Conservation (phyloP, 1,140 invertebrate species). For the Diabrotica virgifera region DNA sequence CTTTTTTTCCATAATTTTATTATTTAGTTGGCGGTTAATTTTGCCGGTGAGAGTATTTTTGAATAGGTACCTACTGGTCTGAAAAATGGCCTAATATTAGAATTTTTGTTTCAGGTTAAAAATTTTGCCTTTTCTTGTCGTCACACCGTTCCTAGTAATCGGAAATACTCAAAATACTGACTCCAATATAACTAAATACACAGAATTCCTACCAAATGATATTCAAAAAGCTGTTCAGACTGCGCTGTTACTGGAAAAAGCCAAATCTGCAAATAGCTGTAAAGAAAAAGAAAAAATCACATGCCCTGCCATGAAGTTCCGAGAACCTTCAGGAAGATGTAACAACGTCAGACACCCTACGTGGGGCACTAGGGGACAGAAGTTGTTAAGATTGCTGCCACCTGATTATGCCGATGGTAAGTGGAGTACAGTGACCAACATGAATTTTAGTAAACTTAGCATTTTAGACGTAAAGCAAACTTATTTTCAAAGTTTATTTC, state of each 20-base stretch:
- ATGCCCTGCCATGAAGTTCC: conserved; percentile 74
- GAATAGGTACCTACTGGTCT: too few relatives aligned
- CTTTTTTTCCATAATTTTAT: too few relatives aligned
- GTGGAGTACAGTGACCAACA: conserved; percentile 21
- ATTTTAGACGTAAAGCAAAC: too few relatives aligned
- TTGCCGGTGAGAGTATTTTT: too few relatives aligned
- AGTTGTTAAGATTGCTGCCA: conserved; percentile 75
- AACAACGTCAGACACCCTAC: conserved; percentile 89
- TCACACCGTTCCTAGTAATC: too few relatives aligned
- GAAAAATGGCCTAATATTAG: too few relatives aligned
- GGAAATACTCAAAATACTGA: background rate
- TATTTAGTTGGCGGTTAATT: too few relatives aligned
- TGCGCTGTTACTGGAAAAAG: conserved; percentile 33
- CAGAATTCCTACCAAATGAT: conserved; percentile 36
- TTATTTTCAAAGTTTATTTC: too few relatives aligned
- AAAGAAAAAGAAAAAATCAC: conserved; percentile 16
- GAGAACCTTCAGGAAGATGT: conserved; percentile 84
- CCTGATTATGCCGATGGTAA: conserved; percentile 84
- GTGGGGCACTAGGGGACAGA: conserved; percentile 82
- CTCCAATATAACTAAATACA: conserved; percentile 38
- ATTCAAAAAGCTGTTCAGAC: conserved; percentile 30
- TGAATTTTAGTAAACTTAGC: conserved; percentile 12
- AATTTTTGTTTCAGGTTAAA: too few relatives aligned
- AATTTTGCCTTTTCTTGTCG: too few relatives aligned
- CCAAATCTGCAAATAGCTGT: conserved; percentile 19